Base-by-base conservation (phyloP, 2,888 invertebrate species). In the Chrysomela aeneicollis region DNA sequence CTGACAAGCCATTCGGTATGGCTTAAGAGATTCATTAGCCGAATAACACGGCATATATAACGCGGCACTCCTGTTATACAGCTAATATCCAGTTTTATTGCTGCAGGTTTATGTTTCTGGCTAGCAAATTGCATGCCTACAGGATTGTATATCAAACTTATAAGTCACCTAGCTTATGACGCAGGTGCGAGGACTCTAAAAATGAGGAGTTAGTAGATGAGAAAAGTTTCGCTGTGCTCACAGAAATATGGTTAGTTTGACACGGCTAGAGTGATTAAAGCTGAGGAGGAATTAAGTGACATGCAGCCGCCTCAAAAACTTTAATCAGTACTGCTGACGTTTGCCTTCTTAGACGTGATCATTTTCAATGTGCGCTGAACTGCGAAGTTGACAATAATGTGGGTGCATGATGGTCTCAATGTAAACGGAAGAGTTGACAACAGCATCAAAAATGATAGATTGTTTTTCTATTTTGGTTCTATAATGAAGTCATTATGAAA, bases 11-110 rank as follows among this genome's bases (percentile, higher is more conserved):
- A 59, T 65, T 58, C 61, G 53, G 37, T 58, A 58, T 52, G 21
- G 58, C 52, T 64, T 57, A 61, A 53, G 58, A 60, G 54, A 47
- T 52, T 60, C 64, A 64, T 64, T 64, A 64, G 49, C 32, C 47
- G 26, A 57, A 46, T 57, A 26, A 57, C 46, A 46, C 21, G 57
- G 57, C 46, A 42, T 42, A 26, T 46, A 57, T 57, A 57, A 42
- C 21, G 21, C 35, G 26, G 19, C 37, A 26, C 54, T 55, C 35
- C 46, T 57, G 57, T 67, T 71, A 63, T 67, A 69, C 67, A 67
- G 63, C 59, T 63, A 60, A 63, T 69, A 69, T 71, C 67, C 65
- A 64, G 62, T 59, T 71, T 71, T 71, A 69, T 64, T 67, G 62
- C 37, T 37, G 51, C 37, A 57, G 57, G 62, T 55, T 62, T 62